Evolutionary conservation across 2,888 invertebrate genomes (phyloP).

Genomic region (Apotomis betuletana): DNA sequence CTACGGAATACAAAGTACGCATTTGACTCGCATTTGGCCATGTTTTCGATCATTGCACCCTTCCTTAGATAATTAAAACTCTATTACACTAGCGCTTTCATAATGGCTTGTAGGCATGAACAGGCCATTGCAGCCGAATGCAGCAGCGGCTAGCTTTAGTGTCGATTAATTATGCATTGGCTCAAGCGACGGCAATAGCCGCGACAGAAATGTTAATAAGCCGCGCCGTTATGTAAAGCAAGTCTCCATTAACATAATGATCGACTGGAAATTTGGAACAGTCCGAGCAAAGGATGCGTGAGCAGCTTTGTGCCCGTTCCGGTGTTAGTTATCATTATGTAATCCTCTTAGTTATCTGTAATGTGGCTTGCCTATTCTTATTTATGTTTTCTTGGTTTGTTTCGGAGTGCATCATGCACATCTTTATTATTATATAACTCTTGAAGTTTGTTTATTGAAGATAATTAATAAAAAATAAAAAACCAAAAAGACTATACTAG

Average conservation of each 20-base stretch:
- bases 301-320: not conserved
- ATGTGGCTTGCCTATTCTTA: too few species aligned
- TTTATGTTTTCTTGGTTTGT: too few species aligned
- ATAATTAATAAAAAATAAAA: too few species aligned
- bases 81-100: not conserved
- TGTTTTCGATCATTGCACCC: not conserved
- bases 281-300: not conserved
- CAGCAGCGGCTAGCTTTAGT: slow-evolving; percentile 32
- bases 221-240: slow-evolving; percentile 36
- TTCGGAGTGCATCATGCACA: too few species aligned
- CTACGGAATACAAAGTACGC: too few species aligned
- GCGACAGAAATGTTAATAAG: slow-evolving; percentile 40
- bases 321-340: too few species aligned
- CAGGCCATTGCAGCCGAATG: slow-evolving; percentile 17
- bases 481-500: too few species aligned
- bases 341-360: not conserved
- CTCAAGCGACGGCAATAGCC: slow-evolving; percentile 37
- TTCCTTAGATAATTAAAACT: not conserved
- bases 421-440: too few species aligned
- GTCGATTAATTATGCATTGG: slow-evolving; percentile 40
- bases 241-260: slow-evolving; percentile 26
- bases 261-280: slow-evolving; percentile 23
- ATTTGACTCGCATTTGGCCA: too few species aligned
- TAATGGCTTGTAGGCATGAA: slow-evolving; percentile 17
- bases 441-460: too few species aligned